Base-by-base conservation (phyloP, 2,797 vertebrate species). In the Columba guinea region DNA sequence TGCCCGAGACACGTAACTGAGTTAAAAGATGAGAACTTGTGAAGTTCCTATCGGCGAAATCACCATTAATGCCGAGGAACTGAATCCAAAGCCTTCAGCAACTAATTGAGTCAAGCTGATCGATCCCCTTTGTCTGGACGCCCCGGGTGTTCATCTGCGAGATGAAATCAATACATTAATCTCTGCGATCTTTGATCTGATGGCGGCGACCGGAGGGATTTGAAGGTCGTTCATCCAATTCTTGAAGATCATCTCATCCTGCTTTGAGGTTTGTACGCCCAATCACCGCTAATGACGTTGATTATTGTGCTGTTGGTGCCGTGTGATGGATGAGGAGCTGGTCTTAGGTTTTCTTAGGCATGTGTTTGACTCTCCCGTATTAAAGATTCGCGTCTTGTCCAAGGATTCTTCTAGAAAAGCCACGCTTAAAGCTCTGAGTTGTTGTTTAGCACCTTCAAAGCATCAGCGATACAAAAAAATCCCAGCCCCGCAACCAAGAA, bases 281-380 rank as follows among this genome's bases (percentile, higher is more conserved):
- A 55, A 28, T 16, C 56, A 17, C 28, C 17, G 21, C 53, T 8
- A 24, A 32, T 2, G 32, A 17, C 74, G 26, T 2, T 49, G 84
- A 84, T 46, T 10, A 19, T 34, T 41, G 74, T 60, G 74, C 30
- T 44, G 23, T 21, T 59, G 7, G 27, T 69, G 2, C 44, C 3
- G 16, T 4, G 8, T 1, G 24, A 37, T 7, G 63, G 16, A 39
- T 0, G 4, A 44, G 0, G 17, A 84, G 74, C 34, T 39, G 13
- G 15, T 2, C 41, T 53, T 30, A 26, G 48, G 1, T 7, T 22
- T 49, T 7, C 56, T 41, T 2, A 34, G 34, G 28, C 16, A 7
- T 1, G 0, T 10, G 9, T 14, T 53, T 44, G 21, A 8, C 14
- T 48, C 37, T 75, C 17, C 11, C 6, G 4, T 5, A 30, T 10